phyloP scores from a whole-genome alignment of 1,140 invertebrate genomes.

The Wiebesia pumilae region DNA sequence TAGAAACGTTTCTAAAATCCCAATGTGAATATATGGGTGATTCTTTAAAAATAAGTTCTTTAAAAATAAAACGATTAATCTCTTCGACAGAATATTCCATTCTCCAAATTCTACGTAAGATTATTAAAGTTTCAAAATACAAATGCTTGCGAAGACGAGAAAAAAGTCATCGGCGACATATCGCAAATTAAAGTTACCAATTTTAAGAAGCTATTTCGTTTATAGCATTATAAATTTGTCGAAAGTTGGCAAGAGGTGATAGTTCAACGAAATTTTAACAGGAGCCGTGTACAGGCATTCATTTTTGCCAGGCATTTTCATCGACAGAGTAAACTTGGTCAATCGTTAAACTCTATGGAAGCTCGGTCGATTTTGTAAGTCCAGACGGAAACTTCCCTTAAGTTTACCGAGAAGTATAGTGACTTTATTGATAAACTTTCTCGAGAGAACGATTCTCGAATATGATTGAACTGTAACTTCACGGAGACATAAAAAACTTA shows the following conservation, averaged over 20 bases:
- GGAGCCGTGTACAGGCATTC: neutral
- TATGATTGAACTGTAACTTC: slow-evolving; percentile 42
- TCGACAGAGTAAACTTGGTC: slow-evolving; percentile 39
- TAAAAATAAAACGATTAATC: too few species aligned
- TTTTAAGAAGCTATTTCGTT: slow-evolving; percentile 5
- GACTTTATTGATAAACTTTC: slow-evolving; percentile 49
- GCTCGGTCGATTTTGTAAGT: slow-evolving; percentile 41
- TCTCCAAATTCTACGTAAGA: too few species aligned
- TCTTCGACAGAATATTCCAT: too few species aligned
- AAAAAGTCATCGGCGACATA: neutral
- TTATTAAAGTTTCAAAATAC: neutral
- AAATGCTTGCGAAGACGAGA: neutral
- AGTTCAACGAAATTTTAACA: slow-evolving; percentile 16
- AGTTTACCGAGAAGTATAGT: slow-evolving; percentile 8
- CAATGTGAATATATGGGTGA: too few species aligned
- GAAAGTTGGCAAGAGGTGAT: slow-evolving; percentile 1
- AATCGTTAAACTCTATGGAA: slow-evolving; percentile 29
- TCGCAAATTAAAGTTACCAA: slow-evolving; percentile 5
- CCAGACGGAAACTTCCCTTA: slow-evolving; percentile 32
- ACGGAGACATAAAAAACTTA: slow-evolving; percentile 6
- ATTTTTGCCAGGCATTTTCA: slow-evolving; percentile 4
- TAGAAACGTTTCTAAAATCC: too few species aligned
- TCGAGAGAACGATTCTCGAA: slow-evolving; percentile 25
- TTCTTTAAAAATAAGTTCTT: too few species aligned
- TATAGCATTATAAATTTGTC: neutral